Percentiles rank a stretch among this genome's conserved stretches.
phyloP scores from a whole-genome alignment of 2,797 vertebrate species.

The Syndactyla subalaris region DNA sequence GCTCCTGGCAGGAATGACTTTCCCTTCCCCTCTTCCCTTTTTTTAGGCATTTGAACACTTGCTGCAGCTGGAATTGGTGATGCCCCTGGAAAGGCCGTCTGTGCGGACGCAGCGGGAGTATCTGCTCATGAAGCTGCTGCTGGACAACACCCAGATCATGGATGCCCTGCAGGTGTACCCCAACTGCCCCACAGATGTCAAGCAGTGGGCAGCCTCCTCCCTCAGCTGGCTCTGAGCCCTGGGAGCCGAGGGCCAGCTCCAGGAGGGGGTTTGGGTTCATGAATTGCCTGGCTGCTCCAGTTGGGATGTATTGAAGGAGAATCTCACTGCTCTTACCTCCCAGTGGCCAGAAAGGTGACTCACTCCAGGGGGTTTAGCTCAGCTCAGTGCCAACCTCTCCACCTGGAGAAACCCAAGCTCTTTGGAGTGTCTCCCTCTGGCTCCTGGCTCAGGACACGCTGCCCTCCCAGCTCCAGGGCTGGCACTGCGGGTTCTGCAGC shows the following conservation, averaged over 20 bases:
- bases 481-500: not conserved
- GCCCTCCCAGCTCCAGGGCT: not conserved
- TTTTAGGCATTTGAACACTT: slow-evolving; percentile 85
- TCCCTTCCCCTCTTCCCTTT: accelerated
- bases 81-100: slow-evolving; percentile 78
- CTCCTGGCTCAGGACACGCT: not conserved
- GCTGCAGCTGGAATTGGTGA: slow-evolving; percentile 86
- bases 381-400: not conserved
- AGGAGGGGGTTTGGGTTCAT: accelerated
- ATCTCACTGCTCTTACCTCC: accelerated
- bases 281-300: accelerated
- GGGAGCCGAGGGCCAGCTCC: accelerated
- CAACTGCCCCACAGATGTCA: slow-evolving; percentile 93
- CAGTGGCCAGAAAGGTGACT: not conserved
- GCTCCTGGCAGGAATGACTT: not conserved
- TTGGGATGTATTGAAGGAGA: not conserved
- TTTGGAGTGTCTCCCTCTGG: not conserved
- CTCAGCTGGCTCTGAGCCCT: slow-evolving; percentile 73
- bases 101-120: slow-evolving; percentile 87
- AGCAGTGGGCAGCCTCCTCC: slow-evolving; percentile 91
- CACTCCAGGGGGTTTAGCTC: not conserved
- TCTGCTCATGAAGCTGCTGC: slow-evolving; percentile 87
- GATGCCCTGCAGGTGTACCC: slow-evolving; percentile 93
- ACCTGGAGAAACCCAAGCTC: not conserved
- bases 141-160: slow-evolving; percentile 92